Evolutionary conservation across 2,113 vertebrate species (phyloP).

Genomic region (Dinomys branickii): DNA sequence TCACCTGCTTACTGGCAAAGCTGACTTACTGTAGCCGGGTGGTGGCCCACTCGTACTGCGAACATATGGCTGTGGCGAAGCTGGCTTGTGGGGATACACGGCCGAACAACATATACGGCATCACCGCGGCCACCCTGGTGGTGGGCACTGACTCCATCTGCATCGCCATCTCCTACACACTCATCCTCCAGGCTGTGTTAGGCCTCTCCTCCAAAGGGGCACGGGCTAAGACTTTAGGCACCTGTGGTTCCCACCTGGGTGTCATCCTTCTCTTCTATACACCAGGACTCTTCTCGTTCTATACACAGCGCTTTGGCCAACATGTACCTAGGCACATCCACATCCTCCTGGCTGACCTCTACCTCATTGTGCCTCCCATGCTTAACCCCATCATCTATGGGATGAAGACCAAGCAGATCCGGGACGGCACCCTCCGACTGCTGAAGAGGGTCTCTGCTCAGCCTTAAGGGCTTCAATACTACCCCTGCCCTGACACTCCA

Average conservation of each 20-base stretch:
- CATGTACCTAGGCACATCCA: slow-evolving; percentile 70
- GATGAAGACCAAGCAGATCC: slow-evolving; percentile 80
- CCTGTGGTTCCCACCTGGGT: slow-evolving; percentile 78
- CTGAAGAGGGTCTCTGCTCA: background rate
- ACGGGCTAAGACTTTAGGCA: slow-evolving; percentile 78
- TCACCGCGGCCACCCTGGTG: slow-evolving; percentile 72
- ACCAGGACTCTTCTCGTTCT: slow-evolving; percentile 81
- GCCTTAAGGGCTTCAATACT: background rate
- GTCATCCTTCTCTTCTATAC: slow-evolving; percentile 81
- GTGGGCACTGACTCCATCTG: slow-evolving; percentile 79
- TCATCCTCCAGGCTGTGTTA: slow-evolving; percentile 76
- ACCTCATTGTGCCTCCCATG: slow-evolving; percentile 77
- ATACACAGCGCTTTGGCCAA: slow-evolving; percentile 78
- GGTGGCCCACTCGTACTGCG: slow-evolving; percentile 81
- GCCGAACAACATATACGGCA: slow-evolving; percentile 76
- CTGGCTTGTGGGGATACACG: slow-evolving; percentile 73
- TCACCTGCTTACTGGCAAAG: slow-evolving; percentile 72
- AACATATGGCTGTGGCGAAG: slow-evolving; percentile 83
- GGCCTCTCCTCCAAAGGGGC: slow-evolving; percentile 76
- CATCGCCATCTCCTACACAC: slow-evolving; percentile 74
- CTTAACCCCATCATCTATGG: slow-evolving; percentile 82
- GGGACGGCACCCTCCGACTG: slow-evolving; percentile 47
- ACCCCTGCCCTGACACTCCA: background rate
- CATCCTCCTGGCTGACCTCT: slow-evolving; percentile 80
- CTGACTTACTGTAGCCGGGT: slow-evolving; percentile 74